A percentile compares a stretch with the other conserved stretches of the same genome.
Conservation (phyloP, 2,888 invertebrate genomes). For the Slavum lentiscoides region DNA sequence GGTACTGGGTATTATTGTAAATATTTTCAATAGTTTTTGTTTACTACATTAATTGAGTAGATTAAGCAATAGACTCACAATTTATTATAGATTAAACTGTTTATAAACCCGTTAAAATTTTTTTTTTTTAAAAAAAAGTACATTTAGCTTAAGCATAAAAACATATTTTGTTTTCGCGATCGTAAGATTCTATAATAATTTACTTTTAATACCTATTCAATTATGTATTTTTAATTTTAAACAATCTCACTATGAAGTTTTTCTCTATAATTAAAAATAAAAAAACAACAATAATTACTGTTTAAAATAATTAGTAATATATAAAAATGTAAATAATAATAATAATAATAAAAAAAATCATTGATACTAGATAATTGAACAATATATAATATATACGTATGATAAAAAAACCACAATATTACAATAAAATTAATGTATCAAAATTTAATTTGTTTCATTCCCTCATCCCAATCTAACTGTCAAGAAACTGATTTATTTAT, state of each 20-base stretch:
- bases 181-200: neutral
- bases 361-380: constrained; percentile 9
- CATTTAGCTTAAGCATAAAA: neutral
- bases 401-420: neutral
- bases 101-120: constrained; percentile 1
- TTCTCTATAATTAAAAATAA: constrained; percentile 1
- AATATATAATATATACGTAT: neutral
- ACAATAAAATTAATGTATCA: constrained; percentile 22
- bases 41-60: no score
- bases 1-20: no score
- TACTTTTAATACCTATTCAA: constrained; percentile 1
- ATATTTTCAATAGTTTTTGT: no score
- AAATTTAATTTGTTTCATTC: constrained; percentile 53
- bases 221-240: neutral
- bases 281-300: neutral
- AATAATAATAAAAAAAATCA: neutral
- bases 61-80: neutral
- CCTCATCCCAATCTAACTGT: constrained; percentile 47
- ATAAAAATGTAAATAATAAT: neutral
- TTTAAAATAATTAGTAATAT: neutral
- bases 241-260: neutral
- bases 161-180: neutral
- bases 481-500: constrained; percentile 49
- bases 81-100: neutral
- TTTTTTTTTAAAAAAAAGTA: constrained; percentile 9